Evolutionary conservation across 2,888 invertebrate genomes (phyloP), one percentile per base, ranked within the genome.

Genomic region (Cactoblastis cactorum): DNA sequence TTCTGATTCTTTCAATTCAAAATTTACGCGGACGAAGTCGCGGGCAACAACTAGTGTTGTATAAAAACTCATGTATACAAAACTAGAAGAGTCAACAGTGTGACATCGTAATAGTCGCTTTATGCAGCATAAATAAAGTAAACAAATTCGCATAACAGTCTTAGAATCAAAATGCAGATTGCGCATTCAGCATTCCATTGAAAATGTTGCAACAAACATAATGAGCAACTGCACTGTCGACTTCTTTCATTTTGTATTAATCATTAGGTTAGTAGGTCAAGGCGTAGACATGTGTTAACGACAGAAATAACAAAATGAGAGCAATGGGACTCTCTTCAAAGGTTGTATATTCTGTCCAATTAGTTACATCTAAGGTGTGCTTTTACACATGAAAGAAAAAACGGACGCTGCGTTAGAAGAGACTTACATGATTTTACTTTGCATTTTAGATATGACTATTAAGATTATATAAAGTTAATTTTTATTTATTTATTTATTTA

Each of bases 171-270:
- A 41, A 43, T 43, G 24, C 15, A 43, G 43, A 28, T 43, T 28
- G 43, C 32, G 22, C 43, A 28, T 28, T 28, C 43, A 43, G 43
- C 43, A 43, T 43, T 28, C 28, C 43, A 28, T 15, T 28, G 28
- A 24, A 43, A 43, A 43, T 28, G 43, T 43, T 32, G 43, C 39
- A 43, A 43, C 28, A 15, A 15, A 4, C 43, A 43, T 43, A 43
- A 43, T 28, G 43, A 24, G 12, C 28, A 11, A 28, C 9, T 43
- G 43, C 43, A 28, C 28, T 43, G 43, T 28, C 28, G 43, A 43
- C 43, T 43, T 43, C 43, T 43, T 43, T 43, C 43, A 43, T 43
- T 43, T 43, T 17, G 17, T 28, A 38, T 28, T 43, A 43, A 24
- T 43, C 43, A 43, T 24, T 15, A 12, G 43, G 43, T 28, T 17